Percentiles rank a stretch among this genome's conserved stretches.
Conservation (phyloP, 1,140 invertebrate genomes). For the Marisa cornuarietis region DNA sequence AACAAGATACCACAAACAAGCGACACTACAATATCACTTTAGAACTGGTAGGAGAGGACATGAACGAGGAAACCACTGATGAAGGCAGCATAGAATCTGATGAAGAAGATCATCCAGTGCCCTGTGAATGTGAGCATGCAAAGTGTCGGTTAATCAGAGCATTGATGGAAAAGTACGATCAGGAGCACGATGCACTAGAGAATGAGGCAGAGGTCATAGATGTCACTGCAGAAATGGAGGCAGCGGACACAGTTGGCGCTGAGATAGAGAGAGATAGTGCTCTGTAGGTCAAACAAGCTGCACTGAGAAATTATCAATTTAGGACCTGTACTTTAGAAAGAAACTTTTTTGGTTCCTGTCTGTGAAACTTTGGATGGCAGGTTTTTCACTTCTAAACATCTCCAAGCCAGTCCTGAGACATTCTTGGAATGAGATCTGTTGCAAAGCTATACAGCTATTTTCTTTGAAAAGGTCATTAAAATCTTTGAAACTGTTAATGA, state of each 20-base stretch:
- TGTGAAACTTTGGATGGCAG: too few species aligned
- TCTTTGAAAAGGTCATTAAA: too few species aligned
- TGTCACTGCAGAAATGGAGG: conserved; percentile 21
- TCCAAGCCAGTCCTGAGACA: too few species aligned
- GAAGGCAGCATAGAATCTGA: conserved; percentile 11
- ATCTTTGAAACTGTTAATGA: too few species aligned
- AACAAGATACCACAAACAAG: conserved; percentile 47
- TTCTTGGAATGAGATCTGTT: too few species aligned
- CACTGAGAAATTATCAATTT: too few species aligned
- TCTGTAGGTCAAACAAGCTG: not conserved
- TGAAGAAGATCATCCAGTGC: conserved; percentile 44
- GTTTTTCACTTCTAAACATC: too few species aligned
- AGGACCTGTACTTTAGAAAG: too few species aligned
- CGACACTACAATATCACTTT: conserved; percentile 57
- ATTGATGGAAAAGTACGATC: conserved; percentile 51
- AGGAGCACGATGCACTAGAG: conserved; percentile 47
- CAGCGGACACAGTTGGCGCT: not conserved
- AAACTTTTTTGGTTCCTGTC: too few species aligned
- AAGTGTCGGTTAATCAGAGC: conserved; percentile 49
- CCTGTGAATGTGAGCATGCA: conserved; percentile 51
- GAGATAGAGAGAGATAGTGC: conserved; percentile 5
- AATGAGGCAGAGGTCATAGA: conserved; percentile 44
- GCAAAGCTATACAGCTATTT: too few species aligned
- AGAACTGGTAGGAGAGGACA: conserved; percentile 34
- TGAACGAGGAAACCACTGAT: conserved; percentile 10